These are phyloP conservation scores for Rhaphigaster nebulosa DNA, from an alignment of 2,888 invertebrate species.

Conservation along the genomic window DNA sequence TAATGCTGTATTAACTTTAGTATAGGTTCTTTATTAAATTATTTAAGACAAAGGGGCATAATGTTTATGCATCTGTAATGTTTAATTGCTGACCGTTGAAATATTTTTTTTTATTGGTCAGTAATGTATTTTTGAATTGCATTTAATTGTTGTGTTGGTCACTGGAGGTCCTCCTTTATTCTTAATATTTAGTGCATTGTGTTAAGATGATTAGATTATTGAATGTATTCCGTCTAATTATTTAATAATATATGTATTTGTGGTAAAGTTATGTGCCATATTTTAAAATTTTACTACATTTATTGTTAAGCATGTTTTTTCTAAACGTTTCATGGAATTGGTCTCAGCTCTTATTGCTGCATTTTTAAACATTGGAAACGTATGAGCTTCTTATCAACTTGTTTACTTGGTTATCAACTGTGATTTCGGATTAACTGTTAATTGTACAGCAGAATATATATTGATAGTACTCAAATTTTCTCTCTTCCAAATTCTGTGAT, in stretches of 20 bases:
- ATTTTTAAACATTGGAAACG: slow-evolving; percentile 5
- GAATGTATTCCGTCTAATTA: slow-evolving; percentile 9
- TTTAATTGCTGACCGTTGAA: background rate
- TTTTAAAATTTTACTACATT: background rate
- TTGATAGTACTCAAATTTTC: background rate
- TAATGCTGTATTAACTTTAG: background rate
- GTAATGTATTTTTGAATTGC: background rate
- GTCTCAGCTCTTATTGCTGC: background rate
- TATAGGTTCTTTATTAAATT: background rate
- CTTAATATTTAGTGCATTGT: background rate
- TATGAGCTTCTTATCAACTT: background rate
- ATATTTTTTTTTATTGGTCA: background rate
- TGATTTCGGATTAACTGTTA: background rate
- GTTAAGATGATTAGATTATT: background rate
- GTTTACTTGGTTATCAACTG: background rate
- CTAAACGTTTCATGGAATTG: background rate
- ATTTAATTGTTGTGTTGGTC: background rate
- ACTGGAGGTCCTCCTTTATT: background rate
- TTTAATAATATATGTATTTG: slow-evolving; percentile 20
- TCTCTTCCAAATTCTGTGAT: slow-evolving; percentile 27
- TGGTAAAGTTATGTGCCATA: slow-evolving; percentile 26
- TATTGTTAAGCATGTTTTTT: slow-evolving; percentile 37
- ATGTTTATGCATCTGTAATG: background rate
- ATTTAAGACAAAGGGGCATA: background rate
- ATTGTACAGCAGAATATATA: background rate